Evolutionary conservation across 2,113 vertebrate species (phyloP), one percentile per base, ranked within the genome.

Genomic region (Cavia aperea): DNA sequence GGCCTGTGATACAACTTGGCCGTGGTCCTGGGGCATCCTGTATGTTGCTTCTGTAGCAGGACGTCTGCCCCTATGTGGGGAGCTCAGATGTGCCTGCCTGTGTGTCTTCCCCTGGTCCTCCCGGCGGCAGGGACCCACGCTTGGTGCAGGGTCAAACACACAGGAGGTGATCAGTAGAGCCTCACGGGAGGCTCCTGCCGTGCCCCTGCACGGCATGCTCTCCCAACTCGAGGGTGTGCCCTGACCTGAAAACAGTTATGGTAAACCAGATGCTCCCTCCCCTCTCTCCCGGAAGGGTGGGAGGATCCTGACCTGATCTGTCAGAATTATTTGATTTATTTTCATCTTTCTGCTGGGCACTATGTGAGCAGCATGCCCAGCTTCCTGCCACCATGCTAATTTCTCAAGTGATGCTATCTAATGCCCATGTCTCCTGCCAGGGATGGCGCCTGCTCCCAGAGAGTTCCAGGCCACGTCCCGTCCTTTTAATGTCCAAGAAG

Each of bases 371-470:
- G 58, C 11, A 36, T 7, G 4, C 18, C 11, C 19, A 83, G n/a
- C 46, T 83, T 83, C 56, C 65, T 92, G 87, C 94, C 4, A 2
- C 91, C 84, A 29, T 78, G 89, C 89, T 89, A 89, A 65, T 82
- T 6, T 84, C 87, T 92, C 26, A 1, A 2, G 9, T 24, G 94
- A 96, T 96, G 91, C 93, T 94, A 95, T 97, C 96, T 88, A 72
- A 5, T 49, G 62, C 63, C 54, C 82, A 60, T 13, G 18, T 88
- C 85, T 88, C 70, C 36, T 90, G 93, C 94, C 94, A 96, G 94
- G 43, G 85, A 66, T 94, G 89, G 95, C 87, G 81, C 96, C 96
- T 89, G 62, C 87, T 95, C 56, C 77, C 70, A 31, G 16, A 58
- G 77, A 94, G 77, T 86, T 73, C 92, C 79, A 63, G 86, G 73